Conservation (phyloP, 2,797 vertebrate species). For the Threskiornis aethiopicus region DNA sequence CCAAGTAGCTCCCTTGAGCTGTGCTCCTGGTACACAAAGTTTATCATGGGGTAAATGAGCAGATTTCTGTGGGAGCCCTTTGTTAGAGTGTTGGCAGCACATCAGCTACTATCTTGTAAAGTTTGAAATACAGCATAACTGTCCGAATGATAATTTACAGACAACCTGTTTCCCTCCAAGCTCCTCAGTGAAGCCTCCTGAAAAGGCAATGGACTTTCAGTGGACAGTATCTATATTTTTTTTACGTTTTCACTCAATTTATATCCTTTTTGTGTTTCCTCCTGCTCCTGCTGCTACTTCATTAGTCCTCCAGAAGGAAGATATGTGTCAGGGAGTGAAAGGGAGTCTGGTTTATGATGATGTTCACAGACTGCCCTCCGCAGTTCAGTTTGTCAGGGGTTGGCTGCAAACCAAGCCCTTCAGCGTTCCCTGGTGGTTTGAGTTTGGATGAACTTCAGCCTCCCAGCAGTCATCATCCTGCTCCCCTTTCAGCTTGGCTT, state of each 20-base stretch:
- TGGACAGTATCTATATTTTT: background rate
- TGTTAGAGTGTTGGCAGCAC: conserved; percentile 1
- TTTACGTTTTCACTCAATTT: conserved; percentile 36
- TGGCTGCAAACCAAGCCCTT: conserved; percentile 52
- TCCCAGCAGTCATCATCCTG: conserved; percentile 18
- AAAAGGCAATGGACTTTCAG: conserved; percentile 2
- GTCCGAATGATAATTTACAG: background rate
- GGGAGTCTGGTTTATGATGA: conserved; percentile 41
- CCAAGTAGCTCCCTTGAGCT: background rate
- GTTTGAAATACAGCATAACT: background rate
- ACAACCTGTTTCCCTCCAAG: background rate
- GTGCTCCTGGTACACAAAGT: background rate
- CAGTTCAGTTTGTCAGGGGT: background rate
- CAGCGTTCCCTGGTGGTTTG: conserved; percentile 23
- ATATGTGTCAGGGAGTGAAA: conserved; percentile 16
- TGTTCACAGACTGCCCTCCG: conserved; percentile 37
- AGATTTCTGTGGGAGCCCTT: conserved; percentile 13
- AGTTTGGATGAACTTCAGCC: conserved; percentile 42
- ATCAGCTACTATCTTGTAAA: background rate
- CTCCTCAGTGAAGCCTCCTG: background rate
- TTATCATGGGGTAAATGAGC: background rate
- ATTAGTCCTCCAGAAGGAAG: conserved; percentile 46
- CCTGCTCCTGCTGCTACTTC: conserved; percentile 42
- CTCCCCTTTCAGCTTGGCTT: conserved; percentile 35
- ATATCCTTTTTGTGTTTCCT: conserved; percentile 14